A percentile compares a stretch with the other conserved stretches of the same genome.
Conservation (phyloP, 2,797 vertebrate species). For the Ptychadena robeensis region DNA sequence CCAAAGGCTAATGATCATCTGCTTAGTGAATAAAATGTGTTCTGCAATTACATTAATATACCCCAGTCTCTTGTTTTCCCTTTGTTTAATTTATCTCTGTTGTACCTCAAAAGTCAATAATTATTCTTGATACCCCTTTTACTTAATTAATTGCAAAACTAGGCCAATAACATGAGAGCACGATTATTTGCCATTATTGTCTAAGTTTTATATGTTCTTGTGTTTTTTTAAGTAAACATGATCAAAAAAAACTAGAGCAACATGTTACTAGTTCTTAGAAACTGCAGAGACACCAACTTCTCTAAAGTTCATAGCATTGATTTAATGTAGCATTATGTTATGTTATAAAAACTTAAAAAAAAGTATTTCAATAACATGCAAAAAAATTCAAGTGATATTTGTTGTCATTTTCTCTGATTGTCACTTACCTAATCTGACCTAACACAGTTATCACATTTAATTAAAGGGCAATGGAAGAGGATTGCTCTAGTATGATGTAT, state of each 20-base stretch:
- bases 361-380: constrained; percentile 11
- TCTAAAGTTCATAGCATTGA: background rate
- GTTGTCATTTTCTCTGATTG: constrained; percentile 36
- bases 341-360: background rate
- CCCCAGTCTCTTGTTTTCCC: background rate
- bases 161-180: background rate
- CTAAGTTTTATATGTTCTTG: background rate
- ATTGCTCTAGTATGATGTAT: background rate
- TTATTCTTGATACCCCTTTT: constrained; percentile 13
- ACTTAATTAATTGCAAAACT: constrained; percentile 15
- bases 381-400: constrained; percentile 33
- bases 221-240: background rate
- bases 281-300: background rate
- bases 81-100: background rate
- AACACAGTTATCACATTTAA: constrained; percentile 38
- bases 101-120: constrained; percentile 5
- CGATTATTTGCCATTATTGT: background rate
- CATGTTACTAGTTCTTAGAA: background rate
- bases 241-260: background rate
- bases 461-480: constrained; percentile 18
- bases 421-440: constrained; percentile 34
- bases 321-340: background rate
- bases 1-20: background rate
- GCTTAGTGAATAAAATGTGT: background rate
- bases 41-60: constrained; percentile 20